phyloP scores from a whole-genome alignment of 30 jellyfish, hydroid and myxozoan species.

The Chrysaora quinquecirrha region DNA sequence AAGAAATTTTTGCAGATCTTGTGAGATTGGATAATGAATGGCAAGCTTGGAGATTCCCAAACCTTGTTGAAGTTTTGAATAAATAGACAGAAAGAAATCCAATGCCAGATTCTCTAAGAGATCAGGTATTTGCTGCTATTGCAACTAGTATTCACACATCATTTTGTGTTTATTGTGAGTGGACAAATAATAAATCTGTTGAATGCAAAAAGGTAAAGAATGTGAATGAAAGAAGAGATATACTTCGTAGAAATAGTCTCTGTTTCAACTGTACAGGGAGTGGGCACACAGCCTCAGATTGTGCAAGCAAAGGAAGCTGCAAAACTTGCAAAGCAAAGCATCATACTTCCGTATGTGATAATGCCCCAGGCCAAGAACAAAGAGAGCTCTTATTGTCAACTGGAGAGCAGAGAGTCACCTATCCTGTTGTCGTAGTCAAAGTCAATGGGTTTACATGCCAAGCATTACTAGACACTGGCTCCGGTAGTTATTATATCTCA shows the following conservation, averaged over 20 bases:
- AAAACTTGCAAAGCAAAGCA: not conserved
- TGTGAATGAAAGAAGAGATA: not conserved
- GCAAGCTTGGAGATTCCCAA: not conserved
- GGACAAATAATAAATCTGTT: not conserved
- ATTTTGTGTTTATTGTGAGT: not conserved
- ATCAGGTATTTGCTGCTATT: not conserved
- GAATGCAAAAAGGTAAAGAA: not conserved
- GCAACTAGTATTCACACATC: not conserved
- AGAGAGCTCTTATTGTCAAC: not conserved
- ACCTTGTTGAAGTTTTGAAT: not conserved
- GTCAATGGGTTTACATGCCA: not conserved
- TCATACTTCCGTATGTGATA: not conserved
- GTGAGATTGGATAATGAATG: not conserved
- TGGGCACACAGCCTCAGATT: not conserved
- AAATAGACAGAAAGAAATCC: not conserved
- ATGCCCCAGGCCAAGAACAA: not conserved
- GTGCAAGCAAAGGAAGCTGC: slow-evolving; percentile 2
- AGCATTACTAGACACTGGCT: slow-evolving; percentile 1
- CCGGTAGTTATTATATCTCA: not conserved
- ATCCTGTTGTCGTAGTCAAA: not conserved
- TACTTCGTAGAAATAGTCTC: not conserved
- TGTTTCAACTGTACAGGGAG: not conserved
- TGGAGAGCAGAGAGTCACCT: slow-evolving; percentile 1
- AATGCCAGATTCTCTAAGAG: not conserved
- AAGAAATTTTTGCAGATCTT: not conserved